Evolutionary conservation across 2,797 vertebrate genomes (phyloP), one percentile per base, ranked within the genome.

Genomic region (Coregonus ussuriensis): DNA sequence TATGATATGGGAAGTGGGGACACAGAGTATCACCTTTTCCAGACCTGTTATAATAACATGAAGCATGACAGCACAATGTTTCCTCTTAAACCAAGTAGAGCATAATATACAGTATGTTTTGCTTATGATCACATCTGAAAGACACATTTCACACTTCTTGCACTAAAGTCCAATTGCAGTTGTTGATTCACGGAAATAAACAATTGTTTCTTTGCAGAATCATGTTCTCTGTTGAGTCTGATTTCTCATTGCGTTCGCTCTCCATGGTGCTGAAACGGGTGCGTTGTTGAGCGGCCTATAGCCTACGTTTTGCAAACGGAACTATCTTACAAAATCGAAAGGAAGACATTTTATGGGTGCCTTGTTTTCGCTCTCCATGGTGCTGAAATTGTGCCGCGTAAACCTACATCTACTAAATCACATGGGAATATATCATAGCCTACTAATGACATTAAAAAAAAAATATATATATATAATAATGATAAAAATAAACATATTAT

Each of bases 171-270:
- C 91, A 92, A 85, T 91, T 85, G 88, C 92, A 93, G 93, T 87
- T 86, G 59, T 91, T 91, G 93, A 93, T 90, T 93, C 94, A 95
- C 95, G 91, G 91, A 91, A 95, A 94, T 96, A 96, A 95, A 97
- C 56, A 92, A 84, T 91, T 94, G 92, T 94, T 93, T 94, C 91
- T 88, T 88, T 90, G 94, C 37, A 82, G 83, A 87, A 78, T 79
- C 85, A 88, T 90, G 87, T 66, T 88, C 56, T 59, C 56, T 59
- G 56, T 6, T 59, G 56, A n/a, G 18, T 59, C 1, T 59, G 56
- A n/a, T 94, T 90, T 92, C 89, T 90, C 80, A 56, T 84, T 76
- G 74, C 21, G 65, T 86, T 74, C 77, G 81, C 85, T 82, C 77
- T 85, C 86, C 82, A 16, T 84, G 88, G 85, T 85, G 33, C 85